phyloP scores from a whole-genome alignment of 2,113 vertebrate genomes.

The Pimephales promelas region DNA sequence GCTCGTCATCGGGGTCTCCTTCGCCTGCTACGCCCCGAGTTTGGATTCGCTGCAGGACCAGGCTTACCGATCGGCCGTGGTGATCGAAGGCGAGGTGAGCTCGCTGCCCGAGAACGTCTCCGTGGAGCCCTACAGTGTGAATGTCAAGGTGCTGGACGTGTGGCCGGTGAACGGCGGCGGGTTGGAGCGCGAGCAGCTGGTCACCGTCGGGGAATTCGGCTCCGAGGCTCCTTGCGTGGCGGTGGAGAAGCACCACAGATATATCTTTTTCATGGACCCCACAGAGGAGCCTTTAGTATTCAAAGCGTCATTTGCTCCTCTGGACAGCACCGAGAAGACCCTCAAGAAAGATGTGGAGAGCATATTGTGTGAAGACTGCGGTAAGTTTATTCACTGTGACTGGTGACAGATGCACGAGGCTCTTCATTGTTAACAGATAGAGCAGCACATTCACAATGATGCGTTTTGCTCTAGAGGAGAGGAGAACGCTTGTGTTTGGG shows the following conservation, averaged over 20 bases:
- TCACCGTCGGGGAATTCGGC: constrained; percentile 89
- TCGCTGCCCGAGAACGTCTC: constrained; percentile 86
- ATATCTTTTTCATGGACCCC: constrained; percentile 97
- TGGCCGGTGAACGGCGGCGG: constrained; percentile 94
- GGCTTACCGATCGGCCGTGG: constrained; percentile 92
- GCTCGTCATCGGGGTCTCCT: constrained; percentile 95
- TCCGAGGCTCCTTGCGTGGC: constrained; percentile 88
- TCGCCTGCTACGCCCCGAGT: constrained; percentile 96
- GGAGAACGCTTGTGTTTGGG: constrained; percentile 48
- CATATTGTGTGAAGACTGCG: constrained; percentile 94
- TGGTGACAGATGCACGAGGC: constrained; percentile 64
- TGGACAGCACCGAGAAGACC: constrained; percentile 88
- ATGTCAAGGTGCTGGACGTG: constrained; percentile 93
- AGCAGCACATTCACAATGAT: not conserved
- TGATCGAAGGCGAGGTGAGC: constrained; percentile 96
- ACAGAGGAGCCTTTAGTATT: constrained; percentile 90
- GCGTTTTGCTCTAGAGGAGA: constrained; percentile 37
- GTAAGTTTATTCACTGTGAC: constrained; percentile 79
- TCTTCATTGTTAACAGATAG: constrained; percentile 35
- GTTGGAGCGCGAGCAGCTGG: constrained; percentile 92
- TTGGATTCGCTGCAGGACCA: constrained; percentile 94
- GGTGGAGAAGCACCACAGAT: constrained; percentile 93
- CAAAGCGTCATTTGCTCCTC: constrained; percentile 90
- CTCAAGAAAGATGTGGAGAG: constrained; percentile 92
- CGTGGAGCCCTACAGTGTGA: constrained; percentile 84